Evolutionary conservation across 2,113 vertebrate species (phyloP).

Genomic region (Oxygymnocypris stewartii): DNA sequence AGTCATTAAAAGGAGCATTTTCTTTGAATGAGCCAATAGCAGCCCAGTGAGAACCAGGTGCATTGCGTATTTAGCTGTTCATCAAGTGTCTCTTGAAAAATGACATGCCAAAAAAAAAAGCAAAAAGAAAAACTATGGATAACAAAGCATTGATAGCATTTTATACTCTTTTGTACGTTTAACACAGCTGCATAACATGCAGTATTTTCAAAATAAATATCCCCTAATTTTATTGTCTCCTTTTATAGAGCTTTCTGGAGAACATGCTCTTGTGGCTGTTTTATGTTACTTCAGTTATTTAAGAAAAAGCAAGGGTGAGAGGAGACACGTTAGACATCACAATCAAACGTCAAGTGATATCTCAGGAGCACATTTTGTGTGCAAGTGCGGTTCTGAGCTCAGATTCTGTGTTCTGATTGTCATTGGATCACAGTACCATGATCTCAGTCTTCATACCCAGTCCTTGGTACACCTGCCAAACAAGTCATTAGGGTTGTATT

Average conservation of each 20-base stretch:
- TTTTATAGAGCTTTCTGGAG: constrained; percentile 56
- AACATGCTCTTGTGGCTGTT: constrained; percentile 40
- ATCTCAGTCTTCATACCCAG: constrained; percentile 44
- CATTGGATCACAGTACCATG: constrained; percentile 49
- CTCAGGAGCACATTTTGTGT: constrained; percentile 26
- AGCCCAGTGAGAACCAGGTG: constrained; percentile 64
- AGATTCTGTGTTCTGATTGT: constrained; percentile 47
- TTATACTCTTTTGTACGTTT: constrained; percentile 12
- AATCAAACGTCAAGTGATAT: constrained; percentile 36
- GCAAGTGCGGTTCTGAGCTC: constrained; percentile 46
- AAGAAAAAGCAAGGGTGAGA: constrained; percentile 3
- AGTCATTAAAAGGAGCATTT: constrained; percentile 48
- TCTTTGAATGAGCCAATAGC: constrained; percentile 44
- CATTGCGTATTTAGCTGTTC: constrained; percentile 78
- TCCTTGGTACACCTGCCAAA: constrained; percentile 20
- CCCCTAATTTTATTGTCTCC: constrained; percentile 53
- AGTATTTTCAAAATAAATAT: constrained; percentile 26
- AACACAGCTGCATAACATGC: constrained; percentile 17
- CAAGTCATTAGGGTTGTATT: constrained; percentile 41
- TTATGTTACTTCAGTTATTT: constrained; percentile 8
- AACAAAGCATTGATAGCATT: constrained; percentile 19
- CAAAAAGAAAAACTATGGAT: neutral
- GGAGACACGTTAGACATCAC: constrained; percentile 23
- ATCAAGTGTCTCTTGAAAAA: constrained; percentile 66
- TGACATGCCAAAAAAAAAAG: constrained; percentile 43